These are phyloP conservation scores for Strigamia transsilvanica DNA, from an alignment of 2,888 invertebrate species.

Conservation along the genomic window DNA sequence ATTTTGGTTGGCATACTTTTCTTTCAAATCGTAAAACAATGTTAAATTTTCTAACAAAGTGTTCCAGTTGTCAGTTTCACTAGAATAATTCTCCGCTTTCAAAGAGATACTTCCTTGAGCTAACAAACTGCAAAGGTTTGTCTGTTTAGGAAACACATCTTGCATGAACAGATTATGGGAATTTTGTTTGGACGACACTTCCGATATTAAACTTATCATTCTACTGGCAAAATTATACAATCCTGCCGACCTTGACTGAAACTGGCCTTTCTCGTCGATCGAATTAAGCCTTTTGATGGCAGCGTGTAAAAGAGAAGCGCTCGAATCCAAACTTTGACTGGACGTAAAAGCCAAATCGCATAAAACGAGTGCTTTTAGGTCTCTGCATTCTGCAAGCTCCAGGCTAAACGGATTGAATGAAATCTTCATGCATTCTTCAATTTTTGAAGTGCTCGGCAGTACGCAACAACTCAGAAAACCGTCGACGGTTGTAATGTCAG, in stretches of 20 bases:
- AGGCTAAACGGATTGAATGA: background rate
- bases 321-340: background rate
- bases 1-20: background rate
- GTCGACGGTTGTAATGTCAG: slow-evolving; percentile 5
- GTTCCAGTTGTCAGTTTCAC: background rate
- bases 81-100: background rate
- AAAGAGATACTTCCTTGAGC: background rate
- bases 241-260: background rate
- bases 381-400: background rate
- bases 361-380: background rate
- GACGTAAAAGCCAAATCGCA: slow-evolving; percentile 30
- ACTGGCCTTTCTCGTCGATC: background rate
- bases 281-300: background rate
- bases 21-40: background rate
- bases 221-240: background rate
- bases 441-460: background rate
- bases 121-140: background rate
- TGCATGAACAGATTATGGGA: background rate
- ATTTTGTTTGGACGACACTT: slow-evolving; percentile 17
- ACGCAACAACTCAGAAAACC: background rate
- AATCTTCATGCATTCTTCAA: slow-evolving; percentile 12
- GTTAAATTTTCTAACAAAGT: background rate
- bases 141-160: background rate
- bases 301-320: background rate
- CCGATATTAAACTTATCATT: background rate